Conservation (phyloP, 2,797 vertebrate species). For the Syndactyla subalaris region DNA sequence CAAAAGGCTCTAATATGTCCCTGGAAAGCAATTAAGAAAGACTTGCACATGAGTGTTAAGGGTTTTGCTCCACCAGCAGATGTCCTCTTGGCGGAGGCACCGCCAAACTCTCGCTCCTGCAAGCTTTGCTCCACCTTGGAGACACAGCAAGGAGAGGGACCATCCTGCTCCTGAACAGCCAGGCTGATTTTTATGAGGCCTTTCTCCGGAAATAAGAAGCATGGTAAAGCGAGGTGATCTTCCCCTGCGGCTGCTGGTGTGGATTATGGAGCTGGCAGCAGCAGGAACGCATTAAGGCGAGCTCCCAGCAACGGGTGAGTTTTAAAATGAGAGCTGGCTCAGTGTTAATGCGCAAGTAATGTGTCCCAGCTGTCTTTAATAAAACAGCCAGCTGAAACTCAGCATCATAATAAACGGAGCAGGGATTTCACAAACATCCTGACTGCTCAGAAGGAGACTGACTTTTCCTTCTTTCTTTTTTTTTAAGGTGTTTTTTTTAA, state of each 20-base stretch:
- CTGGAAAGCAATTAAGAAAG: slow-evolving; percentile 41
- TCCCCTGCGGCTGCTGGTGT: slow-evolving; percentile 17
- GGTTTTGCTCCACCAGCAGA: neutral
- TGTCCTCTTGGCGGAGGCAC: slow-evolving; percentile 10
- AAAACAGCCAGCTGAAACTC: slow-evolving; percentile 74
- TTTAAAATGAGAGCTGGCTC: slow-evolving; percentile 73
- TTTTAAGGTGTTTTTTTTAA: neutral
- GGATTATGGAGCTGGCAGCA: slow-evolving; percentile 78
- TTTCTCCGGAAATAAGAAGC: slow-evolving; percentile 36
- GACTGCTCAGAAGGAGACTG: slow-evolving; percentile 65
- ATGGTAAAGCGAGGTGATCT: slow-evolving; percentile 37
- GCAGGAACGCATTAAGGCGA: slow-evolving; percentile 60
- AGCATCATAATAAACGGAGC: slow-evolving; percentile 77
- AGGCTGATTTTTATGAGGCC: slow-evolving; percentile 9
- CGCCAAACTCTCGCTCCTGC: accelerated
- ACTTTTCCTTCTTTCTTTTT: neutral
- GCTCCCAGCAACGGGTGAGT: slow-evolving; percentile 73
- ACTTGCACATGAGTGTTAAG: neutral
- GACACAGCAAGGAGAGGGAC: neutral
- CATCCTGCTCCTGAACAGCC: neutral
- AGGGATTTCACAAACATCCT: slow-evolving; percentile 84
- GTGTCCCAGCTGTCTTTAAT: slow-evolving; percentile 82
- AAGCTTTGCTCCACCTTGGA: neutral
- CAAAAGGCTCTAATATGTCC: slow-evolving; percentile 35
- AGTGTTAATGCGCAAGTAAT: slow-evolving; percentile 75